Evolutionary conservation across 2,113 vertebrate species (phyloP), one percentile per base, ranked within the genome.

Genomic region (Petrocephalus zakoni): DNA sequence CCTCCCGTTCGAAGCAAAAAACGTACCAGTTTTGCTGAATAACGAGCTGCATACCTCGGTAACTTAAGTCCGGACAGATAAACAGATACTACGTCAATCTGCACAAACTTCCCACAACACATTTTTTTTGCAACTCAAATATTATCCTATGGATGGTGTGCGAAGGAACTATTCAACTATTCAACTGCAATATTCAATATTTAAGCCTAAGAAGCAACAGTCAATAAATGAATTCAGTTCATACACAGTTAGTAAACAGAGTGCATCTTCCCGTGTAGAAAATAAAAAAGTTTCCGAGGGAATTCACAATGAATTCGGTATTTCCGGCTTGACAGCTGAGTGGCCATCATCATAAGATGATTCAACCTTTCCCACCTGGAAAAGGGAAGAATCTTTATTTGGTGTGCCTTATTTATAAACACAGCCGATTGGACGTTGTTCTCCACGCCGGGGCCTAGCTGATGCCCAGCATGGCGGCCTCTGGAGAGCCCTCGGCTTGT

Each of bases 11-110:
- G 64, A 91, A 90, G 90, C 13, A 87, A 92, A 90, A 92, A 91
- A 93, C 92, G 91, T 93, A 92, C 93, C 94, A 91, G 90, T 91
- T 88, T 87, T 89, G 92, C 90, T 93, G 91, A 92, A 93, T 94
- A 93, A 95, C 92, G 92, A 91, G 88, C 91, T 93, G 88, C 93
- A 92, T 92, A 93, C 91, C 78, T 68, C 90, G 56, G 88, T 87
- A 92, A 90, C 90, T 92, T 88, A 86, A 93, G 91, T 91, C 72
- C 88, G 58, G 46, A 75, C 6, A 5, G 5, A 55, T 88, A 51
- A 56, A 87, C 85, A 87, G 68, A 81, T 25, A 72, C n/a, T 51
- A 46, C 61, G 25, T 64, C 19, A 37, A 58, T 87, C 58, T 58
- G 19, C 19, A 87, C 34, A 42, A 17, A 46, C 46, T 34, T 42